Evolutionary conservation across 2,888 invertebrate species (phyloP), one percentile per base, ranked within the genome.

Genomic region (Thecophora atra): DNA sequence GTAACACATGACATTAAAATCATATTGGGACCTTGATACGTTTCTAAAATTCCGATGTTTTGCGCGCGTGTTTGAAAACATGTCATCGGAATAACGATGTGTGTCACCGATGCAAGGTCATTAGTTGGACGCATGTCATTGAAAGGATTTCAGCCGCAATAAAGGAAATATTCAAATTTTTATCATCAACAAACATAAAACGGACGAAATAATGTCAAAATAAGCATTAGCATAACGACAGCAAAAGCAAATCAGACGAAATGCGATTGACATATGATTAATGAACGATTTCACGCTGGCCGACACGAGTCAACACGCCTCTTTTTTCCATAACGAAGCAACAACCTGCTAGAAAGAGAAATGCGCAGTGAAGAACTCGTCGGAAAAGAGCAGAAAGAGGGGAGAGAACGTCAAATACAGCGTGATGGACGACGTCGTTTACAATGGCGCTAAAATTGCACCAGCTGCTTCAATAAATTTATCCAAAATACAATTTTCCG

Each of bases 241-340:
- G 5, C 56, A 56, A n/a, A 19, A 24, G 56, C 19, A 67, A 54
- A 56, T 21, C 42, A 28, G 15, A 37, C 28, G 54, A 28, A 66
- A 67, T 54, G 54, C 67, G 56, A 67, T 67, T 67, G 67, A 54
- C 67, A 42, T 54, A 67, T 67, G 67, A 67, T 67, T 67, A 67
- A 67, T 67, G 67, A 54, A 67, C 47, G 24, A 37, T 37, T 37
- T 37, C 37, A 37, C 37, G 11, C 37, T 37, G 6, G 37, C 3
- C 3, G 7, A 37, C 37, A 37, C 2, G 37, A 37, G 11, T 1
- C 37, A 37, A 37, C 44, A 44, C 63, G 21, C 63, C 37, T 19
- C 37, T 42, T 21, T 37, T 37, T 37, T 60, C 24, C 28, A 62
- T 62, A 62, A n/a, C 28, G 37, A 8, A 63, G 42, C 17, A 63